Percentiles rank a stretch among this genome's conserved stretches.
phyloP scores from a whole-genome alignment of 2,797 vertebrate species.

The Leptodactylus fallax region DNA sequence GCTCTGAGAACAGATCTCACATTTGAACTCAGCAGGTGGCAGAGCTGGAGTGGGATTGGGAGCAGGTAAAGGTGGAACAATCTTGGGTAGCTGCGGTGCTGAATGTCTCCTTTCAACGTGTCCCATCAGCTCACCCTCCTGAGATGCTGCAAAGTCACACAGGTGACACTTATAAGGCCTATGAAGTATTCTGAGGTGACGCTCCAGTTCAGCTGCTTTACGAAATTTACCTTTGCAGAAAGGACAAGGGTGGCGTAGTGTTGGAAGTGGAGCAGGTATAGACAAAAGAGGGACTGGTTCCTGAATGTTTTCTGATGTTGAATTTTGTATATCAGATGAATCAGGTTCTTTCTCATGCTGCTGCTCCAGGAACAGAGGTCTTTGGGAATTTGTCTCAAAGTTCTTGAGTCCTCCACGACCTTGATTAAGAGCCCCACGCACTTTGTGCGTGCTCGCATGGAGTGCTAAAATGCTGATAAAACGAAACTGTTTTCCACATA shows the following conservation, averaged over 20 bases:
- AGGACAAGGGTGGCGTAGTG: constrained; percentile 84
- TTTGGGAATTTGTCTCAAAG: constrained; percentile 69
- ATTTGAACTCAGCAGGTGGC: constrained; percentile 80
- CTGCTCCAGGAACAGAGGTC: constrained; percentile 75
- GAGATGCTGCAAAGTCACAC: constrained; percentile 89
- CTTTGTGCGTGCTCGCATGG: constrained; percentile 87
- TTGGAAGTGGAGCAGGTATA: constrained; percentile 60
- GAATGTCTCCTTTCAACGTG: constrained; percentile 87
- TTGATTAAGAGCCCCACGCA: constrained; percentile 52
- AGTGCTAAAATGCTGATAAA: constrained; percentile 94
- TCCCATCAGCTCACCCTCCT: constrained; percentile 86
- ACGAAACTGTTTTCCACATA: constrained; percentile 91
- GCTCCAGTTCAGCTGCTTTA: constrained; percentile 87
- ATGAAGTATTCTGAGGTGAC: constrained; percentile 91
- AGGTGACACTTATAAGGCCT: constrained; percentile 92
- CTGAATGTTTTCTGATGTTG: constrained; percentile 56
- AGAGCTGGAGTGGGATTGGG: constrained; percentile 69
- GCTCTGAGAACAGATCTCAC: constrained; percentile 90
- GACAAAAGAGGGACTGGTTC: constrained; percentile 61
- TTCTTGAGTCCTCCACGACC: constrained; percentile 78
- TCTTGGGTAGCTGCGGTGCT: constrained; percentile 70
- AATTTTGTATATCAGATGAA: constrained; percentile 20
- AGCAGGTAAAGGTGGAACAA: constrained; percentile 73
- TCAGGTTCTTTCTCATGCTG: constrained; percentile 71
- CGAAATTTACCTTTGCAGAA: constrained; percentile 95